Percentiles rank a stretch among this genome's conserved stretches.
Conservation (phyloP, 2,888 invertebrate species). For the Venusia cambrica region DNA sequence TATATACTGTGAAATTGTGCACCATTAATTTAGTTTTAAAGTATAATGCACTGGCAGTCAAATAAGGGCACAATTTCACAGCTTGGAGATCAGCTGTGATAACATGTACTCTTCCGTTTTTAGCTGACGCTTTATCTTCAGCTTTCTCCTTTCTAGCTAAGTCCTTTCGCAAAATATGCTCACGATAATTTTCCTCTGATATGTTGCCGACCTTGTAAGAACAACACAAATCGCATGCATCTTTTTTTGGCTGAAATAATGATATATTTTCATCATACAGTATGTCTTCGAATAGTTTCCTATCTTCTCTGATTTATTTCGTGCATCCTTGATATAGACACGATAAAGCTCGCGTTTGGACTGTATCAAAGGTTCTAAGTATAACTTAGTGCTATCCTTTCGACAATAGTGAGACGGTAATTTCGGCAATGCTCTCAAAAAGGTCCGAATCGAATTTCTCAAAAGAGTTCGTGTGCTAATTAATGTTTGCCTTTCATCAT, state of each 20-base stretch:
- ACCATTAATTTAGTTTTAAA: conserved; percentile 15
- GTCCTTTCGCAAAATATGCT: conserved; percentile 22
- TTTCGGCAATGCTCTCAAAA: conserved; percentile 25
- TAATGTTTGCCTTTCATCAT: no score
- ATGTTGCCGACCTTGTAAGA: conserved; percentile 31
- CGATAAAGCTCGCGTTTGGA: conserved; percentile 31
- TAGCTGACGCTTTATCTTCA: conserved; percentile 25
- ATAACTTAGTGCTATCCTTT: conserved; percentile 28
- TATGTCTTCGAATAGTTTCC: conserved; percentile 31
- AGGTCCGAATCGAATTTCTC: not conserved
- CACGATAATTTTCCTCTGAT: conserved; percentile 22
- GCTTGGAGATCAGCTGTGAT: conserved; percentile 11
- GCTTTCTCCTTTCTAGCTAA: conserved; percentile 29
- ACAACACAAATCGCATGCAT: no score
- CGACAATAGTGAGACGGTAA: conserved; percentile 35
- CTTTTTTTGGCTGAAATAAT: no score
- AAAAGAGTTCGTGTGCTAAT: not conserved
- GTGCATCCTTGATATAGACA: conserved; percentile 27
- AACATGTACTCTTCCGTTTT: not conserved
- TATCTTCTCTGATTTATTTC: conserved; percentile 22
- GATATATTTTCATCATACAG: conserved; percentile 31
- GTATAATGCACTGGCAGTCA: conserved; percentile 13
- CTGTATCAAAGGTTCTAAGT: conserved; percentile 35
- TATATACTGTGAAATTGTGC: conserved; percentile 19
- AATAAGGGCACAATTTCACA: conserved; percentile 15